Conservation (phyloP, 2,113 vertebrate species). For the Grus americana region DNA sequence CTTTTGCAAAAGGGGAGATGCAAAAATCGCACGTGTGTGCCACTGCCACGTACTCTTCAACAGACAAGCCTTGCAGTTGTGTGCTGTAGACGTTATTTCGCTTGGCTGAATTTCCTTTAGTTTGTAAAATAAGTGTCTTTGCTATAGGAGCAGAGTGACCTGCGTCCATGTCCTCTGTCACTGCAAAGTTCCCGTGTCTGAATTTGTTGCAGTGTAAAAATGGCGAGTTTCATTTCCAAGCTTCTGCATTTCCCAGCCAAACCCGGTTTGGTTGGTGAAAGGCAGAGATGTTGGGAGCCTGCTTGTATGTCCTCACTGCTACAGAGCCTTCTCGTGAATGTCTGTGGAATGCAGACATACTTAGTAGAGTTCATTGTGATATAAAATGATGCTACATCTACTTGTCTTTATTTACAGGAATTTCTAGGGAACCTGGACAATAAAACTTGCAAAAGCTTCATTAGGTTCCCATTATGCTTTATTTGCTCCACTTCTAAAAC, state of each 20-base stretch:
- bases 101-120: neutral
- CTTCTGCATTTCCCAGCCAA: neutral
- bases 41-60: too few relatives aligned
- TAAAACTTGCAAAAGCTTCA: neutral
- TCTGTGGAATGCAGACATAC: neutral
- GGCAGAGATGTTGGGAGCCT: neutral
- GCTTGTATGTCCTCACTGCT: neutral
- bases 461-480: neutral
- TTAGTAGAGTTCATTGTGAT: neutral
- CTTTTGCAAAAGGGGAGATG: neutral
- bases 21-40: fast-evolving
- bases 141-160: neutral
- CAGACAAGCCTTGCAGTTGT: neutral
- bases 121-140: neutral
- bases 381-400: neutral
- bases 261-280: neutral
- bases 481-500: neutral
- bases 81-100: neutral
- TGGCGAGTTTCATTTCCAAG: fast-evolving
- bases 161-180: neutral
- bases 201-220: neutral
- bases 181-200: neutral
- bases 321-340: fast-evolving
- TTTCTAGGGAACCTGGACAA: neutral
- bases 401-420: neutral